Evolutionary conservation across 2,113 vertebrate genomes (phyloP).

Genomic region (Neodontobutis hainanensis): DNA sequence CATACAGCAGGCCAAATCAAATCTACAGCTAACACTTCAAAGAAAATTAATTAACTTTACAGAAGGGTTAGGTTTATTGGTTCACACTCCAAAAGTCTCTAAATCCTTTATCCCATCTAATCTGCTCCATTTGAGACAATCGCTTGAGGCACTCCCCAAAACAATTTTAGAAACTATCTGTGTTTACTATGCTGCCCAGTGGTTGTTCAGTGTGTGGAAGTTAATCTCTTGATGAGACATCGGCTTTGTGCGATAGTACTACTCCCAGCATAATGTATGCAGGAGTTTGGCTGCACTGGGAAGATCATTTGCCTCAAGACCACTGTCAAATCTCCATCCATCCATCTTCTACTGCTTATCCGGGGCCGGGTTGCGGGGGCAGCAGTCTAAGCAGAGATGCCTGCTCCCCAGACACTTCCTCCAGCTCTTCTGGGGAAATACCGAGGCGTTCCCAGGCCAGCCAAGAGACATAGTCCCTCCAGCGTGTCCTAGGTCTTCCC

Average conservation of each 20-base stretch:
- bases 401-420: too few species aligned
- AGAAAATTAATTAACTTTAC: too few species aligned
- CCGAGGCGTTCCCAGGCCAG: too few species aligned
- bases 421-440: too few species aligned
- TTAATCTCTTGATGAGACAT: constrained; percentile 43
- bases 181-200: constrained; percentile 22
- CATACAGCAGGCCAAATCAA: too few species aligned
- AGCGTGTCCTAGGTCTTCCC: too few species aligned
- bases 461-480: too few species aligned
- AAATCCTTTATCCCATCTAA: constrained; percentile 31
- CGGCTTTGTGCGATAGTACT: constrained; percentile 26
- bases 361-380: too few species aligned
- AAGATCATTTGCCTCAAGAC: constrained; percentile 9
- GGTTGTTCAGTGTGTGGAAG: constrained; percentile 16
- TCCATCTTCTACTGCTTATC: too few species aligned
- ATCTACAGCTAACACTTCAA: too few species aligned
- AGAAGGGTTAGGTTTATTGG: constrained; percentile 7
- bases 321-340: neutral
- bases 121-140: constrained; percentile 5
- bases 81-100: constrained; percentile 18
- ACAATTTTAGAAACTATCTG: constrained; percentile 18
- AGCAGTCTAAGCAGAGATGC: too few species aligned
- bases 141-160: constrained; percentile 1
- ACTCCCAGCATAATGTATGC: neutral
- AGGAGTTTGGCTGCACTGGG: neutral